These are phyloP conservation scores for Chloroceryle aenea DNA, from an alignment of 2,113 vertebrate genomes.

Conservation along the genomic window DNA sequence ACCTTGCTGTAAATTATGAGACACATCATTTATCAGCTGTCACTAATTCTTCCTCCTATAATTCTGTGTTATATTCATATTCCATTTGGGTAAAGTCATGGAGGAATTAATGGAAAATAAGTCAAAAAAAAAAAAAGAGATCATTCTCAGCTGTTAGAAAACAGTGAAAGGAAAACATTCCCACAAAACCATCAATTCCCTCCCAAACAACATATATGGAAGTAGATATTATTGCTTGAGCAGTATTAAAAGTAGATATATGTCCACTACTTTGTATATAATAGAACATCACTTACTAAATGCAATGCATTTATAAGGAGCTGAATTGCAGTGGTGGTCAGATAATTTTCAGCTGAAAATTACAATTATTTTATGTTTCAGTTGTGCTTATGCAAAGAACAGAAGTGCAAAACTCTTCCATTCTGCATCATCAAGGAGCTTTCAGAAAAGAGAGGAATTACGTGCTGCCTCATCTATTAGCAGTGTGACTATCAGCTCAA, in stretches of 20 bases:
- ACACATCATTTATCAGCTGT: rapidly evolving
- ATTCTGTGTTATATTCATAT: neutral
- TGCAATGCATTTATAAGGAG: neutral
- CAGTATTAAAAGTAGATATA: neutral
- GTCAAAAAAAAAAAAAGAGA: neutral
- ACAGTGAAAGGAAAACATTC: neutral
- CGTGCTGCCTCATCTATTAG: neutral
- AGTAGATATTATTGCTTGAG: neutral
- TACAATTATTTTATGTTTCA: neutral
- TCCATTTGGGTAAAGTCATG: neutral
- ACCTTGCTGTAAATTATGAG: neutral
- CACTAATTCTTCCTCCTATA: neutral
- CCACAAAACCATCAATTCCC: neutral
- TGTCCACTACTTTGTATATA: neutral
- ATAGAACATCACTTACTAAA: neutral
- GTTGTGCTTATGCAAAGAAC: neutral
- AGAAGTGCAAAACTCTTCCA: neutral
- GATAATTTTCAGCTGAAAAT: neutral
- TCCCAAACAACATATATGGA: neutral
- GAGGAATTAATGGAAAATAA: neutral
- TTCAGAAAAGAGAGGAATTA: neutral
- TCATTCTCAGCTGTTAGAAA: neutral
- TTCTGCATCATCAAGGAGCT: neutral
- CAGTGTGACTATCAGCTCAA: neutral
- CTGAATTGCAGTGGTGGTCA: neutral